phyloP scores from a whole-genome alignment of 2,113 vertebrate species.

The Spermophilus dauricus region DNA sequence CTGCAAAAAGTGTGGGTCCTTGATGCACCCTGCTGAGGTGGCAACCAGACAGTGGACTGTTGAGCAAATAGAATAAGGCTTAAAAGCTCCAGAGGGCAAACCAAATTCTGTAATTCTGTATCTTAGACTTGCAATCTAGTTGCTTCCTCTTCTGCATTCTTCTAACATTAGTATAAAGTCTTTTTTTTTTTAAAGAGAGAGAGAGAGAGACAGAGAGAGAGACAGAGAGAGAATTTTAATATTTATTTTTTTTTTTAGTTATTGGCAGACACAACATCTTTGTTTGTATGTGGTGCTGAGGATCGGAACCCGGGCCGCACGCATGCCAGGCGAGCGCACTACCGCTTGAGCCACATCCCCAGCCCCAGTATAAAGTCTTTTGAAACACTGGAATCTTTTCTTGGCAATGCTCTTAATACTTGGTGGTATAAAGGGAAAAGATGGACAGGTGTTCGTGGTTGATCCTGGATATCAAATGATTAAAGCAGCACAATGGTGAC shows the following conservation, averaged over 20 bases:
- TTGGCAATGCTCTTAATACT: not conserved
- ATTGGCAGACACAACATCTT: no score
- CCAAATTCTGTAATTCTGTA: not conserved
- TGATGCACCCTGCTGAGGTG: not conserved
- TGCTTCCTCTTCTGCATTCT: not conserved
- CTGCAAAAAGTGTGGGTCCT: not conserved
- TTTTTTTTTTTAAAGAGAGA: no score
- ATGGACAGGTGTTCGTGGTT: not conserved
- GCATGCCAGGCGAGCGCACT: no score
- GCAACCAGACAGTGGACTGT: not conserved
- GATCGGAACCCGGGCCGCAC: no score
- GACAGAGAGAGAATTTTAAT: no score
- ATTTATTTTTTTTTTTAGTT: no score
- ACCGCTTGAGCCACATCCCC: no score
- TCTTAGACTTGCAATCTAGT: not conserved
- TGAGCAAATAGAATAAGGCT: not conserved
- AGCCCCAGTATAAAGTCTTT: not conserved
- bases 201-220: no score
- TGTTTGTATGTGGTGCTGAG: no score
- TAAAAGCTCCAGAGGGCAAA: not conserved
- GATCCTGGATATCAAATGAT: not conserved
- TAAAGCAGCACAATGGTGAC: not conserved
- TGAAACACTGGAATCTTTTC: not conserved
- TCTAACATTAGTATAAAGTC: not conserved
- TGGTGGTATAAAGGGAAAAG: not conserved